Conservation (phyloP, 2,113 vertebrate species). For the Microcebus lehilahytsara region DNA sequence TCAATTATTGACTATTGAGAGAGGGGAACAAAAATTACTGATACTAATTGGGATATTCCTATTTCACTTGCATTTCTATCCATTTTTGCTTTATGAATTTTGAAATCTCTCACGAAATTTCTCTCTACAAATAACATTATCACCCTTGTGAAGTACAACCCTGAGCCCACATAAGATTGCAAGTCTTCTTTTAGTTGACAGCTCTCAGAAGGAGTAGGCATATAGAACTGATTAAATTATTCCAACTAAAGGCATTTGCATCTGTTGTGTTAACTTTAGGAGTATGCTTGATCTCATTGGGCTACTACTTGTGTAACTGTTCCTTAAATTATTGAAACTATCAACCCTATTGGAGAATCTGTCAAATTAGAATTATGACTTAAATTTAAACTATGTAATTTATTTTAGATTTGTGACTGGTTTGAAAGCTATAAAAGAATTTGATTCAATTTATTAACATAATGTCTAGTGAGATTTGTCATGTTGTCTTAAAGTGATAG, state of each 20-base stretch:
- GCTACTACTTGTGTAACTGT: background rate
- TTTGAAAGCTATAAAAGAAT: background rate
- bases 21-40: background rate
- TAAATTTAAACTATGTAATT: background rate
- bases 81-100: background rate
- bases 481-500: background rate
- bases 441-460: background rate
- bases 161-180: background rate
- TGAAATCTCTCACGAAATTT: background rate
- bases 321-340: background rate
- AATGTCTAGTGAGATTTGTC: background rate
- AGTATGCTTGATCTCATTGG: background rate
- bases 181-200: background rate
- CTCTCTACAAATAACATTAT: background rate
- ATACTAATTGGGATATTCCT: background rate
- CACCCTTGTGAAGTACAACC: background rate
- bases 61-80: background rate
- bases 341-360: background rate
- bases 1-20: background rate
- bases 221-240: background rate
- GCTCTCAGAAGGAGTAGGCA: background rate
- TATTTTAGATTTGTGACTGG: background rate
- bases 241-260: background rate
- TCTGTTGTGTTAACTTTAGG: background rate
- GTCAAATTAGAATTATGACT: background rate